Base-by-base conservation (phyloP, 2,113 vertebrate genomes). In the Origma solitaria region DNA sequence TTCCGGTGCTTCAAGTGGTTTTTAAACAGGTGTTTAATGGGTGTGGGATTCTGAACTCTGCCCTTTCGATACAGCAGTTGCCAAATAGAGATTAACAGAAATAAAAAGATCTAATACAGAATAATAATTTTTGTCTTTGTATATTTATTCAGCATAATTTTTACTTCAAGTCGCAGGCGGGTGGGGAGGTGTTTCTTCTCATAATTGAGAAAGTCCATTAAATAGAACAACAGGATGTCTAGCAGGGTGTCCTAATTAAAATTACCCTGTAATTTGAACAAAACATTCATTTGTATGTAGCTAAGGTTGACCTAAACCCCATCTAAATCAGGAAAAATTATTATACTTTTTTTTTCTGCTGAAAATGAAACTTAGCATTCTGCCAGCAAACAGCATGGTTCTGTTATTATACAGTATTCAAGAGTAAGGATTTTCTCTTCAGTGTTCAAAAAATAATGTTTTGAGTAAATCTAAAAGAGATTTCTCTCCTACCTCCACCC, bases 1-100 rank as follows among this genome's bases (percentile, higher is more conserved):
- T 95, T 87, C 83, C 38, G n/a, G 69, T 83, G 80, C 77, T 95
- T 96, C 93, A 95, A 97, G 94, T 94, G 92, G 61, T 94, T 95
- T 96, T 88, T 93, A 91, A 96, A 94, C 96, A 96, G 95, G 95
- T 96, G 93, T 93, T 93, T 96, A 95, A 97, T 94, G 88, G 92
- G 60, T 90, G 51, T 86, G 72, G 91, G 90, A 90, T 86, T 96
- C 92, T 95, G 83, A 95, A 96, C 93, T 96, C 85, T 95, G 85
- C 64, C 85, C 85, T 95, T 95, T 95, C 76, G 84, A 86, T 95
- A 54, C 42, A 60, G 79, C 73, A 93, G 69, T 86, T 88, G 90
- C 92, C 95, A 96, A 90, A 93, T 83, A 92, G 86, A 88, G 88
- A 94, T 94, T 88, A 96, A 78, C 51, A 84, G 79, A 92, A 83